phyloP scores from a whole-genome alignment of 1,140 invertebrate species.

The Panonychus citri region DNA sequence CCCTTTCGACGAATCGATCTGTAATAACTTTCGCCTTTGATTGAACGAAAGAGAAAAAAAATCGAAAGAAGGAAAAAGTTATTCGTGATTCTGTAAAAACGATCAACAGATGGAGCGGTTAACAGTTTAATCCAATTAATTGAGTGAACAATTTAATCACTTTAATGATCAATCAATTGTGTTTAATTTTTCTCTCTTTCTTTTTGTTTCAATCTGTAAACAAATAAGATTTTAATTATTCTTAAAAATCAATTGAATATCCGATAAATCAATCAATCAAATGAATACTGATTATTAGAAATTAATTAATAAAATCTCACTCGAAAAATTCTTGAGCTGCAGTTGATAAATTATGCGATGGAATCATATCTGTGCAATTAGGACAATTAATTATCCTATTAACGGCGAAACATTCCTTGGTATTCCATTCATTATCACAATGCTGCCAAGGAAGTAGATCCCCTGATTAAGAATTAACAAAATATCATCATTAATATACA shows the following conservation, averaged over 20 bases:
- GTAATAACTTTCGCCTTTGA: conserved; percentile 17
- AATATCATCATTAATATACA: not conserved
- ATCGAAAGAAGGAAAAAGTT: not conserved
- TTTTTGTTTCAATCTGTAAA: too few species aligned
- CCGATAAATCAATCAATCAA: not conserved
- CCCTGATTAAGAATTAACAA: not conserved
- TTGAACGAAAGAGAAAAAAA: not conserved
- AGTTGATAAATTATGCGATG: conserved; percentile 16
- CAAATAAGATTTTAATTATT: too few species aligned
- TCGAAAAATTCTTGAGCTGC: conserved; percentile 24
- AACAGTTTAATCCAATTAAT: too few species aligned
- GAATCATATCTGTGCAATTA: conserved; percentile 8
- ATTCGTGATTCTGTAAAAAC: too few species aligned
- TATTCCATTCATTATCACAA: conserved; percentile 29
- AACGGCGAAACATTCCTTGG: conserved; percentile 19
- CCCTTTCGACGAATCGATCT: conserved; percentile 25
- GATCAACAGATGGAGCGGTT: not conserved
- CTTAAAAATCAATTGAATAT: not conserved
- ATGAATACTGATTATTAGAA: too few species aligned
- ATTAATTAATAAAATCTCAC: too few species aligned
- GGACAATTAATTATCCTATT: conserved; percentile 1
- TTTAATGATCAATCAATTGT: too few species aligned
- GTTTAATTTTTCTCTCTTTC: too few species aligned
- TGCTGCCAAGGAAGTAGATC: conserved; percentile 26
- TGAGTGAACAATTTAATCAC: too few species aligned